Percentiles rank a stretch among this genome's conserved stretches.
Evolutionary conservation across 2,113 vertebrate species (phyloP).

Genomic region (Anguilla rostrata): DNA sequence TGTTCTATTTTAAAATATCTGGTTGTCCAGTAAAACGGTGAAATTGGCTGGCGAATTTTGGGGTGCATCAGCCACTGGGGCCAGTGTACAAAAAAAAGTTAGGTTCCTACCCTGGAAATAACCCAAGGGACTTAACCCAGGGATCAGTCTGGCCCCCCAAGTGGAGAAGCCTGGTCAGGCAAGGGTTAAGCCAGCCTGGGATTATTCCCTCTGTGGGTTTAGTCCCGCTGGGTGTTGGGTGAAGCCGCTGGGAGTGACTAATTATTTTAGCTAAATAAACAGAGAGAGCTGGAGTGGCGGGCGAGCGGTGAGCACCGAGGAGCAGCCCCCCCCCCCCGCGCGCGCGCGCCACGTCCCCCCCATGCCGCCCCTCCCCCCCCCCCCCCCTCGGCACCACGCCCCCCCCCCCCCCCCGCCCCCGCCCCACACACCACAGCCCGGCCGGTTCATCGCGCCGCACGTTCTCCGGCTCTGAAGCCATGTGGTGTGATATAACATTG

Average conservation of each 20-base stretch:
- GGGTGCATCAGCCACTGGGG: too few species aligned
- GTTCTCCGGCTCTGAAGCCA: conserved; percentile 75
- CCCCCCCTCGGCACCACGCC: too few species aligned
- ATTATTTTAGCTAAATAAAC: conserved; percentile 56
- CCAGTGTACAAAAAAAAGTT: too few species aligned
- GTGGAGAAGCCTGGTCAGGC: background rate
- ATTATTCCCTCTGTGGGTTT: conserved; percentile 39
- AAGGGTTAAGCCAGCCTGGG: conserved; percentile 33
- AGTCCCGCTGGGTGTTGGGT: conserved; percentile 36
- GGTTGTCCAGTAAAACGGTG: too few species aligned
- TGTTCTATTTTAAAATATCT: too few species aligned
- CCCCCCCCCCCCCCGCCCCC: too few species aligned
- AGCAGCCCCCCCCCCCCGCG: too few species aligned
- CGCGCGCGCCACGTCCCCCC: too few species aligned
- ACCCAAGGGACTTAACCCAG: background rate
- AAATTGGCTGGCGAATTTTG: too few species aligned
- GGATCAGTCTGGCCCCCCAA: background rate
- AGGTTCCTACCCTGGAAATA: background rate
- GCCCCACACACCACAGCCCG: too few species aligned
- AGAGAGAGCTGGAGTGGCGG: conserved; percentile 11
- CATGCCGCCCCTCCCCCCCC: too few species aligned
- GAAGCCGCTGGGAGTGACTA: conserved; percentile 55
- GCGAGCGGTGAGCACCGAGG: too few species aligned
- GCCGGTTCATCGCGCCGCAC: conserved; percentile 60
- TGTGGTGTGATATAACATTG: conserved; percentile 83